Evolutionary conservation across 1,140 invertebrate genomes (phyloP).

Genomic region (Cecropterus lyciades): DNA sequence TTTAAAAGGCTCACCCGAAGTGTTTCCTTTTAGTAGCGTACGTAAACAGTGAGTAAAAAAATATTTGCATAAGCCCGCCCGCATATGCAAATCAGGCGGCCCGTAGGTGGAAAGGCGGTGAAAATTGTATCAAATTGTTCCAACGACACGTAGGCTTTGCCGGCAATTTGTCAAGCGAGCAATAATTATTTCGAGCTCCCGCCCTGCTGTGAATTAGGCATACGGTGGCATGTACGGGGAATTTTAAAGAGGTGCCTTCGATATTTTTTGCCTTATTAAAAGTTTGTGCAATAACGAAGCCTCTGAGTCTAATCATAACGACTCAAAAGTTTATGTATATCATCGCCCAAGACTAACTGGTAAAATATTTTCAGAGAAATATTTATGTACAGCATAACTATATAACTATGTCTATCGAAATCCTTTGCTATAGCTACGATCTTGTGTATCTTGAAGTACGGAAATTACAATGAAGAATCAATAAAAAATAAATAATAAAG

Average conservation of each 20-base stretch:
- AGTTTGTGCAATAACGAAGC: not conserved
- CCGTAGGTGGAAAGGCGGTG: constrained; percentile 72
- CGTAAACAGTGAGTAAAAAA: constrained; percentile 78
- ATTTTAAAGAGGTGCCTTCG: constrained; percentile 43
- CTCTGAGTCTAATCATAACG: too few relatives aligned
- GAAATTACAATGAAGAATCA: not conserved
- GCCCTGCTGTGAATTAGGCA: constrained; percentile 57
- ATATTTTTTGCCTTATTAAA: too few relatives aligned
- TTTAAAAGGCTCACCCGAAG: constrained; percentile 75
- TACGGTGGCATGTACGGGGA: constrained; percentile 42
- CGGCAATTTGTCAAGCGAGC: constrained; percentile 79
- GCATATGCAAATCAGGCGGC: constrained; percentile 75
- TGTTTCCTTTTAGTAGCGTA: constrained; percentile 75
- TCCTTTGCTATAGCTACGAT: too few relatives aligned
- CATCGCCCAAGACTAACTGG: too few relatives aligned
- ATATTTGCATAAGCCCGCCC: constrained; percentile 79
- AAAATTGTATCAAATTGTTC: constrained; percentile 83
- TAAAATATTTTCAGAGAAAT: too few relatives aligned
- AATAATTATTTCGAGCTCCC: constrained; percentile 75
- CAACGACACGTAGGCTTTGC: constrained; percentile 75
- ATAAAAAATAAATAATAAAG: not conserved
- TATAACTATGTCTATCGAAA: too few relatives aligned
- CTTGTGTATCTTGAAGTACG: not conserved
- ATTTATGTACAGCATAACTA: too few relatives aligned
- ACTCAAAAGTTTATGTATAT: too few relatives aligned